Conservation (phyloP, 2,113 vertebrate species). For the Xenopus borealis region DNA sequence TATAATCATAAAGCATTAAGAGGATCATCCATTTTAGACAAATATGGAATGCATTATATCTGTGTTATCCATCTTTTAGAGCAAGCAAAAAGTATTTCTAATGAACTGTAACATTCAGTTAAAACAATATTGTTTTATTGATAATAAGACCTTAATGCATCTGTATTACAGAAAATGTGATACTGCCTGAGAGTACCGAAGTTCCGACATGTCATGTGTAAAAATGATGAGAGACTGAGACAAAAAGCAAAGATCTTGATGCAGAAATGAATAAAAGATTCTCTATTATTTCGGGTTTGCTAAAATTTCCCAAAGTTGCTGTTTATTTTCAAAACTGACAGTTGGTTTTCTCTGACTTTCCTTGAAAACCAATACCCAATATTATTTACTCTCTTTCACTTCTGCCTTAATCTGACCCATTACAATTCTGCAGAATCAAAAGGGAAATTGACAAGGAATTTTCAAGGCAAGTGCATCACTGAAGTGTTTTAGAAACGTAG, state of each 20-base stretch:
- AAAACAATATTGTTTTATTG: not conserved
- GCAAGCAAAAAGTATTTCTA: not conserved
- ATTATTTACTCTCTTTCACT: constrained; percentile 48
- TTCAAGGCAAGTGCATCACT: not conserved
- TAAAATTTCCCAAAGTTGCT: not conserved
- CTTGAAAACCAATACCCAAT: not conserved
- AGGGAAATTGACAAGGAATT: not conserved
- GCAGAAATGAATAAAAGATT: constrained; percentile 5
- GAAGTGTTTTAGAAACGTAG: constrained; percentile 10
- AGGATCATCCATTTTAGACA: not conserved
- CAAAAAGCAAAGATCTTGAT: not conserved
- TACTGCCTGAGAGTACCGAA: not conserved
- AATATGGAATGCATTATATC: not conserved
- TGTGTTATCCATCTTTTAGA: not conserved
- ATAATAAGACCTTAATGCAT: not conserved
- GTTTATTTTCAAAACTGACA: not conserved
- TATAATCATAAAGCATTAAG: too few species aligned
- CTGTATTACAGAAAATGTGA: not conserved
- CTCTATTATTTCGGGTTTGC: not conserved
- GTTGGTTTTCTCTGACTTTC: not conserved
- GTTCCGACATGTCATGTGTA: not conserved
- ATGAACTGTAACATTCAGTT: not conserved
- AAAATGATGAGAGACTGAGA: not conserved
- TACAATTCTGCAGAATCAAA: not conserved
- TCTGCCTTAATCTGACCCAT: constrained; percentile 33